These are phyloP conservation scores for Pachyramphus minor DNA, from an alignment of 2,113 vertebrate species.

Conservation along the genomic window DNA sequence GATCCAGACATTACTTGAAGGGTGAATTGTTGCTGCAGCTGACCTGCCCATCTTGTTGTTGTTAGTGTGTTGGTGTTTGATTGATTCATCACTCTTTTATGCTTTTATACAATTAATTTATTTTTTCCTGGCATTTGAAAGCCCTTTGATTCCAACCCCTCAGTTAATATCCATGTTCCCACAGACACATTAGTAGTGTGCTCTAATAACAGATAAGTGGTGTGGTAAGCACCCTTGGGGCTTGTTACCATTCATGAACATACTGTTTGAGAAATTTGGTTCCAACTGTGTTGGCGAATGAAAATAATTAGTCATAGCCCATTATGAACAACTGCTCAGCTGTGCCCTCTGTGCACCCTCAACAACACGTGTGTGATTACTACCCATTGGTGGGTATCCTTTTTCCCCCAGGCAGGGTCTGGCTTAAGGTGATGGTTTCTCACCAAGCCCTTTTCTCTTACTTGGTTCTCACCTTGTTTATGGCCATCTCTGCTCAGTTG, in stretches of 20 bases:
- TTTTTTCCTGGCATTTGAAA: constrained; percentile 9
- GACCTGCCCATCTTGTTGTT: not conserved
- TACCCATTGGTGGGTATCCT: not conserved
- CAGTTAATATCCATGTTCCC: not conserved
- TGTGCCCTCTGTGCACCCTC: not conserved
- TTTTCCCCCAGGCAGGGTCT: not conserved
- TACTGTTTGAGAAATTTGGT: not conserved
- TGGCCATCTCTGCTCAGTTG: not conserved
- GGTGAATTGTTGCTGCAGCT: not conserved
- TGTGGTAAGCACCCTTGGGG: not conserved
- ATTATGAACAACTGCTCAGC: not conserved
- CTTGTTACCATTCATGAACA: not conserved
- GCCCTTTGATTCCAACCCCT: constrained; percentile 9
- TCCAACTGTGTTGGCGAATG: not conserved
- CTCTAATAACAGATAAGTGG: constrained; percentile 18
- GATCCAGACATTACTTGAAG: not conserved
- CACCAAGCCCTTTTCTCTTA: not conserved
- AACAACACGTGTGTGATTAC: not conserved
- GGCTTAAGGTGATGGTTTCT: not conserved
- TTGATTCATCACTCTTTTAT: not conserved
- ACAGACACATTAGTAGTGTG: not conserved
- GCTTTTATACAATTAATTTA: not conserved
- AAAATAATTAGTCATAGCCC: not conserved
- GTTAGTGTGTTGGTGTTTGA: not conserved
- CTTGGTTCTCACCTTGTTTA: not conserved